Evolutionary conservation across 2,888 invertebrate species (phyloP).

Genomic region (Limenitis camilla): DNA sequence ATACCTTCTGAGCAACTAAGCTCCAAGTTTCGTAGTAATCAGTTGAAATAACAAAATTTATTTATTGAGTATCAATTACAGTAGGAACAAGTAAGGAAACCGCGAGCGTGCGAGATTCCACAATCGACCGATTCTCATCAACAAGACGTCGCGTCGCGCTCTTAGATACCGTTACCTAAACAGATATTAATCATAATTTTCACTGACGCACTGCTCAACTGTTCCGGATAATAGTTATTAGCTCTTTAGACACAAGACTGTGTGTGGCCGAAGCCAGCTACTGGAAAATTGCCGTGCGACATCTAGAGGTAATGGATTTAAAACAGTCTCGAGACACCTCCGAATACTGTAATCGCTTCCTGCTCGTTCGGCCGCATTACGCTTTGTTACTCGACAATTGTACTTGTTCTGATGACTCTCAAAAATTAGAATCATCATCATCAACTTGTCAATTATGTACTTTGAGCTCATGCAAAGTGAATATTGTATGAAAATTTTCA

Average conservation of each 20-base stretch:
- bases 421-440: constrained; percentile 27
- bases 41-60: too few relatives aligned
- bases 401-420: constrained; percentile 21
- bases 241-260: constrained; percentile 53
- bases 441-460: constrained; percentile 20
- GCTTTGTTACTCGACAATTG: constrained; percentile 26
- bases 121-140: constrained; percentile 15
- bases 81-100: constrained; percentile 1
- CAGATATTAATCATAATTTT: constrained; percentile 75
- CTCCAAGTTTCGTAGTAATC: too few relatives aligned
- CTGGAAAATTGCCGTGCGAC: constrained; percentile 72
- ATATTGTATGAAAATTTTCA: too few relatives aligned
- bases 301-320: constrained; percentile 67
- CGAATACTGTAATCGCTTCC: constrained; percentile 67
- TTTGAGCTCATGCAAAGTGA: constrained; percentile 1
- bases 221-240: constrained; percentile 71
- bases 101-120: constrained; percentile 34
- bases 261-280: constrained; percentile 65
- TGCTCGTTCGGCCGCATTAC: constrained; percentile 31
- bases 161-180: constrained; percentile 62
- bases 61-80: background rate
- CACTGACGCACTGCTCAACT: constrained; percentile 63
- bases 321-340: constrained; percentile 61
- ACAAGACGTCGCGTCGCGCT: constrained; percentile 25
- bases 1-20: too few relatives aligned